Conservation (phyloP, 2,888 invertebrate genomes). For the Orchesella flavescens region DNA sequence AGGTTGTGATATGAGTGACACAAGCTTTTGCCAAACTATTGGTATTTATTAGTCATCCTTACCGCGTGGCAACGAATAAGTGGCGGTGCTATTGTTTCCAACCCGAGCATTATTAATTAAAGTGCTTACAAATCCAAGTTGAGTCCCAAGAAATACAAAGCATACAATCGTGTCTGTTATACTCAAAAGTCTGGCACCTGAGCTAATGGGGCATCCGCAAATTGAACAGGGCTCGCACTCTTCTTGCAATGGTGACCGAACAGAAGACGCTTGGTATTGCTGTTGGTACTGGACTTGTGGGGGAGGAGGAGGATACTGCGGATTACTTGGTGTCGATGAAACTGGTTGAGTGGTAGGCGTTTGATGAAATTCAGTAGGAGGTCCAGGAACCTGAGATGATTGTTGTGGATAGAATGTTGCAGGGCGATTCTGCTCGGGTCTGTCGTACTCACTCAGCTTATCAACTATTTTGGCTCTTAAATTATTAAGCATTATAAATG, state of each 20-base stretch:
- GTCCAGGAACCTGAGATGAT: no score
- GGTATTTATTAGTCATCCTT: neutral
- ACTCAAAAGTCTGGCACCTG: neutral
- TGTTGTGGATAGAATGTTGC: no score
- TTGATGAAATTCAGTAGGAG: no score
- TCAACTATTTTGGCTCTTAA: no score
- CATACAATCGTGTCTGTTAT: neutral
- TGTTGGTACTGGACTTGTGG: neutral
- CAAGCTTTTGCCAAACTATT: neutral
- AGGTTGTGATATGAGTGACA: no score
- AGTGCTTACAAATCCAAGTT: neutral
- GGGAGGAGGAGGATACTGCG: neutral
- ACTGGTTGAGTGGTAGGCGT: no score
- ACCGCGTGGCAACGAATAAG: neutral
- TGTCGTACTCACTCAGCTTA: no score
- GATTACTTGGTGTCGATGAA: no score
- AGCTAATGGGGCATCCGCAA: neutral
- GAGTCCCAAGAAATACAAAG: neutral
- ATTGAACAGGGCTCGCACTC: neutral
- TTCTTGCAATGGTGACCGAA: neutral
- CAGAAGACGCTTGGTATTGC: neutral
- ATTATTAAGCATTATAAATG: no score
- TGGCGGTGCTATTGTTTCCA: neutral
- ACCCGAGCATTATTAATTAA: neutral
- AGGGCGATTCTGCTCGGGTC: no score